Evolutionary conservation across 2,797 vertebrate genomes (phyloP).

Genomic region (Enteromius mattozi): DNA sequence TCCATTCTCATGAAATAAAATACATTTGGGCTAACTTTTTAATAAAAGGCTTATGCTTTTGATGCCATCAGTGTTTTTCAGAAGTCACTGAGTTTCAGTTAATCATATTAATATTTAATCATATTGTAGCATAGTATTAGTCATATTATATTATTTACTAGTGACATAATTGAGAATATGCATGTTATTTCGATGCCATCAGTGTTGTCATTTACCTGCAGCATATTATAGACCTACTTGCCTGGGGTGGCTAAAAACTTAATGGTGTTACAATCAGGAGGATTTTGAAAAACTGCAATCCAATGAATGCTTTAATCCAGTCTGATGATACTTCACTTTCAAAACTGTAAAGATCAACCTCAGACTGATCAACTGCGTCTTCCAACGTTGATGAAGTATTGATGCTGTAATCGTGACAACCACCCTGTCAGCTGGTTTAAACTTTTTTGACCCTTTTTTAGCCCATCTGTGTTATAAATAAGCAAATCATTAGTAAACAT

Average conservation of each 20-base stretch:
- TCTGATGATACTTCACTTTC: not conserved
- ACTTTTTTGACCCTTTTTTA: not conserved
- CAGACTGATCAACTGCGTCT: slow-evolving; percentile 20
- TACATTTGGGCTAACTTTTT: not conserved
- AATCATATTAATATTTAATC: not conserved
- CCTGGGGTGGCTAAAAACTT: not conserved
- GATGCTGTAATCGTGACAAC: slow-evolving; percentile 4
- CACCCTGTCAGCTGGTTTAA: slow-evolving; percentile 1
- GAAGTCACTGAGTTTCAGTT: not conserved
- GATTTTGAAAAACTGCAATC: slow-evolving; percentile 35
- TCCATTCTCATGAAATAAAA: not conserved
- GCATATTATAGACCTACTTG: not conserved
- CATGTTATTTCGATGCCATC: not conserved
- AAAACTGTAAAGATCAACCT: not conserved
- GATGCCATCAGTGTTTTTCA: not conserved
- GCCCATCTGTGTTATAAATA: not conserved
- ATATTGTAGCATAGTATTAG: not conserved
- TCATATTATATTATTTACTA: not conserved
- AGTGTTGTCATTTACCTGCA: not conserved
- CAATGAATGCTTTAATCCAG: slow-evolving; percentile 44
- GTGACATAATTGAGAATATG: not conserved
- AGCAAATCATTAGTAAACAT: slow-evolving; percentile 26
- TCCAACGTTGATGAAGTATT: slow-evolving; percentile 23
- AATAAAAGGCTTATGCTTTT: not conserved
- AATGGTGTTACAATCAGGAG: not conserved